These are phyloP conservation scores for Darevskia mixta DNA, from an alignment of 2,797 vertebrate species.

Conservation along the genomic window DNA sequence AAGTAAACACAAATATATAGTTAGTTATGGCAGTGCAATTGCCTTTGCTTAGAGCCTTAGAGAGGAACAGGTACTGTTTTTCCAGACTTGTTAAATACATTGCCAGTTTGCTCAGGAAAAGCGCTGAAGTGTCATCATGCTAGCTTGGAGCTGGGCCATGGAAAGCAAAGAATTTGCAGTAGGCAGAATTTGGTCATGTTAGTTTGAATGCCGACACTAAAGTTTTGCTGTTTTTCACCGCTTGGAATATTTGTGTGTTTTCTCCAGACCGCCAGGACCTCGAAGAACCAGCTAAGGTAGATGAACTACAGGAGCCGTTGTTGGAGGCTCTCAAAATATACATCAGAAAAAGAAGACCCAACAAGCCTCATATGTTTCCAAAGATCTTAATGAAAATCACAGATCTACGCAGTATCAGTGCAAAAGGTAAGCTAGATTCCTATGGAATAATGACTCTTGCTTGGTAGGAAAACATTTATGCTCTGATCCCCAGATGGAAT, in stretches of 20 bases:
- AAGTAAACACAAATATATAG: not conserved
- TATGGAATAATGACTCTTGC: not conserved
- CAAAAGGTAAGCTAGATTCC: slow-evolving; percentile 85
- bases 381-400: slow-evolving; percentile 99
- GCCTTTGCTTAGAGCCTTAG: not conserved
- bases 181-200: not conserved
- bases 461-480: not conserved
- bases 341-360: slow-evolving; percentile 91
- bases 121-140: not conserved
- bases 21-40: not conserved
- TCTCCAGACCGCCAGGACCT: slow-evolving; percentile 92
- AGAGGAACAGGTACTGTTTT: not conserved
- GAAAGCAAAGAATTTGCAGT: not conserved
- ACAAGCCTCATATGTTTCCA: slow-evolving; percentile 96
- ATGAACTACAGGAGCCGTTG: slow-evolving; percentile 93
- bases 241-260: not conserved
- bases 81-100: not conserved
- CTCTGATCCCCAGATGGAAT: not conserved
- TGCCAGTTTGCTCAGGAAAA: not conserved
- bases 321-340: slow-evolving; percentile 97
- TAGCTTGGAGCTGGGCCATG: not conserved
- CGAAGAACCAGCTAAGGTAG: slow-evolving; percentile 95
- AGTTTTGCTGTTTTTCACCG: not conserved
- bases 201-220: not conserved
- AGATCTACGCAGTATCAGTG: slow-evolving; percentile 95